phyloP scores from a whole-genome alignment of 2,113 vertebrate genomes.

The Pardalotus punctatus region DNA sequence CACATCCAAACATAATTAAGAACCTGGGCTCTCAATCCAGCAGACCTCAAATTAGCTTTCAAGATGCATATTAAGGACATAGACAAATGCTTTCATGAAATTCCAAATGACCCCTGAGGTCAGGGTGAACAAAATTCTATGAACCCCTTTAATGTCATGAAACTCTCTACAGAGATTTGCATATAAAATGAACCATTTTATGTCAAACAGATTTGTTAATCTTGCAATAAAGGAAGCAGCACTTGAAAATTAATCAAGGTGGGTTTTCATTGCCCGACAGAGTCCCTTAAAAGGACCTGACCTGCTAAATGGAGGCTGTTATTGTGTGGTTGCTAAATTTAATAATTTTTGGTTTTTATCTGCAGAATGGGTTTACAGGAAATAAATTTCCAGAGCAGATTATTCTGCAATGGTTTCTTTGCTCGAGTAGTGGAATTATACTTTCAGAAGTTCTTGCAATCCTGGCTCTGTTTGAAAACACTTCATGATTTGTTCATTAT shows the following conservation, averaged over 20 bases:
- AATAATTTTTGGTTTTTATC: neutral
- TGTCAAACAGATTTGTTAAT: slow-evolving; percentile 50
- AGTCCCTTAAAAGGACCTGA: neutral
- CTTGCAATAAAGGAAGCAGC: slow-evolving; percentile 12
- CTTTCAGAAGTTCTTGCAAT: neutral
- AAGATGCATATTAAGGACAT: slow-evolving; percentile 35
- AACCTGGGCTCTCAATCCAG: neutral
- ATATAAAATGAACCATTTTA: slow-evolving; percentile 46
- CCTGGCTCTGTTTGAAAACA: neutral
- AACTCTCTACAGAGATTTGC: slow-evolving; percentile 37
- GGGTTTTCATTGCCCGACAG: neutral
- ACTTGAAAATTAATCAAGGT: slow-evolving; percentile 57
- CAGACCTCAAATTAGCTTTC: slow-evolving; percentile 57
- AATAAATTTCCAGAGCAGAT: neutral
- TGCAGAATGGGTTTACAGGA: neutral
- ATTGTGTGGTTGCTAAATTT: neutral
- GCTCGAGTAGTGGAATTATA: neutral
- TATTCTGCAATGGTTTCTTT: neutral
- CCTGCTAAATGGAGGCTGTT: neutral
- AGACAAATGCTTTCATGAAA: slow-evolving; percentile 38
- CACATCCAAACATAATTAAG: neutral
- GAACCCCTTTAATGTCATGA: slow-evolving; percentile 47
- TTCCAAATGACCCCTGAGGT: slow-evolving; percentile 32
- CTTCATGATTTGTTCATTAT: neutral
- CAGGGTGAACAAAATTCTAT: slow-evolving; percentile 9